Evolutionary conservation across 2,113 vertebrate species (phyloP).

Genomic region (Dryoscopus gambensis): DNA sequence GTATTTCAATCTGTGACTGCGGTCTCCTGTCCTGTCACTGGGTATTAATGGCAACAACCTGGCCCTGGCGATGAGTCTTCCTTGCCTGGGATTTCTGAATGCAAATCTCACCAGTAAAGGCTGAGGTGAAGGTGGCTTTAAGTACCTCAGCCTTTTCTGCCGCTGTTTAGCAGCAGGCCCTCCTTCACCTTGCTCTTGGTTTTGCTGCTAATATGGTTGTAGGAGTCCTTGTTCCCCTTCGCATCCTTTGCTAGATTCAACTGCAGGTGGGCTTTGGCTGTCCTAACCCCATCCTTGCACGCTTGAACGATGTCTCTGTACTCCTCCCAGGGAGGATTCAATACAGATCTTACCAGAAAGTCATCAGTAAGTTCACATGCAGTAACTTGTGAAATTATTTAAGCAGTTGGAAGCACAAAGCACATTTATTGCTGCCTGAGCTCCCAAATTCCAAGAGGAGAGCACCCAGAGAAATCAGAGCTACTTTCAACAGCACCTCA

Average conservation of each 20-base stretch:
- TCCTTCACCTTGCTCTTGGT: not conserved
- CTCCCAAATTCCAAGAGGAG: not conserved
- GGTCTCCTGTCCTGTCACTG: not conserved
- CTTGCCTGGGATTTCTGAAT: not conserved
- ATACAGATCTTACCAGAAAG: not conserved
- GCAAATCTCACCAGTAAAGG: not conserved
- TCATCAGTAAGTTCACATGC: not conserved
- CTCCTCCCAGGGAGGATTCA: not conserved
- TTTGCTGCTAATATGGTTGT: not conserved
- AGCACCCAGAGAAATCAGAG: not conserved
- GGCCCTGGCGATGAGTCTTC: not conserved
- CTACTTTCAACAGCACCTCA: not conserved
- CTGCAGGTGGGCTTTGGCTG: not conserved
- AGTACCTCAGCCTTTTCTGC: not conserved
- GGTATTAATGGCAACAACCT: not conserved
- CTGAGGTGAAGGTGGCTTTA: not conserved
- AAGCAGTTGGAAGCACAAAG: not conserved
- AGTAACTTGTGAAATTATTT: not conserved
- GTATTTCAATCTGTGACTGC: not conserved
- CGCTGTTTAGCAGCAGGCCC: not conserved
- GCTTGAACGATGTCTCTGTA: accelerated
- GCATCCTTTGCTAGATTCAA: not conserved
- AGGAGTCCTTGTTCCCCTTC: not conserved
- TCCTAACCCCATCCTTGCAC: not conserved
- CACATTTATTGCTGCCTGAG: not conserved